These are phyloP conservation scores for Etia nguti DNA, from an alignment of 2,113 vertebrate species.

Conservation along the genomic window DNA sequence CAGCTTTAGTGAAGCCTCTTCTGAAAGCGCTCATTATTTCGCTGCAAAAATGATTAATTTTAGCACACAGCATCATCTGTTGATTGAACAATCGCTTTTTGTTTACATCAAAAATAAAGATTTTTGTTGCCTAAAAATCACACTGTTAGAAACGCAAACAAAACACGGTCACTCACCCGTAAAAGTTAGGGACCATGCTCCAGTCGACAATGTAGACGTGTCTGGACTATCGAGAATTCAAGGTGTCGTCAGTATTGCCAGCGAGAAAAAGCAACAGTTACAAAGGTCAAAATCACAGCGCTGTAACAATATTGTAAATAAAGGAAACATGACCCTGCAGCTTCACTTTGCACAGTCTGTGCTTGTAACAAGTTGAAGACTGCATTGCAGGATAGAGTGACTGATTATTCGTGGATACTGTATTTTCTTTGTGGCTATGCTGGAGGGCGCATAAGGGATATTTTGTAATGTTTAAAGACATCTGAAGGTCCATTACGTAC, in stretches of 20 bases:
- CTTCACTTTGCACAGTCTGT: not conserved
- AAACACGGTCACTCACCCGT: not conserved
- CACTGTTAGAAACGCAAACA: not conserved
- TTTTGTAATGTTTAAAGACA: slow-evolving; percentile 35
- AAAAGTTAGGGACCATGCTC: not conserved
- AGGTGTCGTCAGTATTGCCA: not conserved
- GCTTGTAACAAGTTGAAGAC: not conserved
- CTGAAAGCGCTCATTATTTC: not conserved
- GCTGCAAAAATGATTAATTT: not conserved
- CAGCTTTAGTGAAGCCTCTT: not conserved
- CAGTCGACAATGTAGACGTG: not conserved
- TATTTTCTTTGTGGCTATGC: not conserved
- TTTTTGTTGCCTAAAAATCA: not conserved
- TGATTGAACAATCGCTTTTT: not conserved
- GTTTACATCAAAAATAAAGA: not conserved
- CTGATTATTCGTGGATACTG: not conserved
- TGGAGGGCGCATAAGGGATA: not conserved
- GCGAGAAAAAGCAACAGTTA: not conserved
- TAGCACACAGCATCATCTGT: not conserved
- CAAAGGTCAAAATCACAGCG: not conserved
- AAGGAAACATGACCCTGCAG: not conserved
- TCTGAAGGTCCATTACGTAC: slow-evolving; percentile 32
- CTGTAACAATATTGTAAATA: not conserved
- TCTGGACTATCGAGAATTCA: not conserved
- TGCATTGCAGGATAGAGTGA: not conserved